Evolutionary conservation across 2,888 invertebrate genomes (phyloP).

Genomic region (Pyrrhia umbra): DNA sequence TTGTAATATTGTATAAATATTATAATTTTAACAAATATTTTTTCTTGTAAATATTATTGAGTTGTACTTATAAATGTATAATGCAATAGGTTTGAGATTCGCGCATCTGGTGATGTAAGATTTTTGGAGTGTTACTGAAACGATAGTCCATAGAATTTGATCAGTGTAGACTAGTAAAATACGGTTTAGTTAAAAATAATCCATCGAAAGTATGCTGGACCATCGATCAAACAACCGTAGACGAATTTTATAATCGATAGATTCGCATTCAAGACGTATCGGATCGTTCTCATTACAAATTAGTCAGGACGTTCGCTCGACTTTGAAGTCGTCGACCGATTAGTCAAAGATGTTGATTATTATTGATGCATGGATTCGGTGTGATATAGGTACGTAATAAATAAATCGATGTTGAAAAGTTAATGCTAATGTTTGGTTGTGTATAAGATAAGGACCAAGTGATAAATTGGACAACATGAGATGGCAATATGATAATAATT

Average conservation of each 20-base stretch:
- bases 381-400: too few species aligned
- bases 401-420: too few species aligned
- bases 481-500: too few species aligned
- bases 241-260: background rate
- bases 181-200: too few species aligned
- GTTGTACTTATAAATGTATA: background rate
- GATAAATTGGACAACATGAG: too few species aligned
- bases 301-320: background rate
- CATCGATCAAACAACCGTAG: too few species aligned
- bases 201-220: too few species aligned
- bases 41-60: conserved; percentile 15
- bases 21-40: background rate
- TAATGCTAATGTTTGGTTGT: too few species aligned
- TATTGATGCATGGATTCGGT: too few species aligned
- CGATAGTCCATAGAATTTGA: background rate
- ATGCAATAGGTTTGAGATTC: background rate
- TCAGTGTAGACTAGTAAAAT: too few species aligned
- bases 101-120: background rate
- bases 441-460: too few species aligned
- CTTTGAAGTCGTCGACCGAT: background rate
- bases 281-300: too few species aligned
- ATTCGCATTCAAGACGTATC: background rate
- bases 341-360: background rate
- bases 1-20: conserved; percentile 27
- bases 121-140: background rate